Base-by-base conservation (phyloP, 2,888 invertebrate genomes). In the Rhopalosiphum nymphaeae region DNA sequence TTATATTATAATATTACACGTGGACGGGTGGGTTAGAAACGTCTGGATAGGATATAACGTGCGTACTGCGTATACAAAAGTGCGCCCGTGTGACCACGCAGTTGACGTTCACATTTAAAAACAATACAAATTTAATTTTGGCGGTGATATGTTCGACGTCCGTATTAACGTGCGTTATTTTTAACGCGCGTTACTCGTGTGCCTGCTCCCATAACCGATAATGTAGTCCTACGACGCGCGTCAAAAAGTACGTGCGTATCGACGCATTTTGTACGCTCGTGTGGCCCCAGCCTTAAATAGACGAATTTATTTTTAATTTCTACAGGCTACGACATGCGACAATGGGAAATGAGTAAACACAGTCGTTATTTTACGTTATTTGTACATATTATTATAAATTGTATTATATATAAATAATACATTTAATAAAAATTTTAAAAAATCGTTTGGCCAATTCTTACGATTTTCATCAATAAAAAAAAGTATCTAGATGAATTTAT, bases 151-250 rank as follows among this genome's bases (percentile, higher is more conserved):
- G 26, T 46, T 46, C 29, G 16, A 87, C 86, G 86, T 87, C 29
- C 86, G 86, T 87, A n/a, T 46, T 49, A 4, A 91, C 91, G 91
- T 49, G n/a, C 67, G 67, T 90, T n/a, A n/a, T n/a, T n/a, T n/a
- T 42, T 36, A 56, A 57, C 89, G 89, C 25, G 29, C 89, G 89
- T 90, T 90, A n/a, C 90, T 90, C 90, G 90, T 90, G 67, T 90
- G 61, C 1, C 67, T 13, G 10, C 90, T 67, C 42, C 89, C 13
- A 29, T 89, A 89, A 89, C 25, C 57, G 61, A 90, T 90, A 90
- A 61, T 90, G 61, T 61, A 61, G 9, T 90, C 29, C 90, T 90
- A 61, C 61, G 21, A 61, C 67, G 61, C 46, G 2, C 89, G 57
- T 57, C 44, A 89, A 89, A 89, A 57, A 89, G 89, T 89, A 57